These are phyloP conservation scores for Formica selysi DNA, from an alignment of 1,140 invertebrate species.

Conservation along the genomic window DNA sequence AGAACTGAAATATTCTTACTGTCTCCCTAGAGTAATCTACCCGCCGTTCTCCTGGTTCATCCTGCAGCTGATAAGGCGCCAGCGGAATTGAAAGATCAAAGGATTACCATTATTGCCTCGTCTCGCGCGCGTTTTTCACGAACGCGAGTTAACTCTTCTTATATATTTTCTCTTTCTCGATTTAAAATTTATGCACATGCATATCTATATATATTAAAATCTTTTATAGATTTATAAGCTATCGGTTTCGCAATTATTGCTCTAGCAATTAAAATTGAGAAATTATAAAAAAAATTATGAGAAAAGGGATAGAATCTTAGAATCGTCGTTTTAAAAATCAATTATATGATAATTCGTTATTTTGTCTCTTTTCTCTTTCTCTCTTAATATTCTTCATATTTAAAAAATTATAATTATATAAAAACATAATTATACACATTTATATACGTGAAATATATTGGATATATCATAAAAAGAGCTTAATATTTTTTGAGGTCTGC, in stretches of 20 bases:
- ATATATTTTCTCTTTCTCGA: neutral
- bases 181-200: conserved; percentile 19
- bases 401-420: neutral
- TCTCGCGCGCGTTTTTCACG: conserved; percentile 63
- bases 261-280: neutral
- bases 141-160: conserved; percentile 19
- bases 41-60: conserved; percentile 40
- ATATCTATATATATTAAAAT: neutral
- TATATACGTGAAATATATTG: neutral
- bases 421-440: neutral
- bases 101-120: conserved; percentile 70
- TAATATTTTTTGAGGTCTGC: neutral
- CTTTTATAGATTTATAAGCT: neutral
- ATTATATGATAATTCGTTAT: neutral
- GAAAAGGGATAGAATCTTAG: no score
- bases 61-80: conserved; percentile 30
- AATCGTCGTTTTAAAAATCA: neutral
- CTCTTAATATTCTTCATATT: neutral
- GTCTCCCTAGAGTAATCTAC: conserved; percentile 43
- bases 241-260: neutral
- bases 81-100: conserved; percentile 81
- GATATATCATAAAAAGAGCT: neutral
- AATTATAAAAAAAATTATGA: no score
- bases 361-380: no score
- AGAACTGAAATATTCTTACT: conserved; percentile 51